Conservation (phyloP, 2,113 vertebrate species). For the Onychostoma macrolepis region DNA sequence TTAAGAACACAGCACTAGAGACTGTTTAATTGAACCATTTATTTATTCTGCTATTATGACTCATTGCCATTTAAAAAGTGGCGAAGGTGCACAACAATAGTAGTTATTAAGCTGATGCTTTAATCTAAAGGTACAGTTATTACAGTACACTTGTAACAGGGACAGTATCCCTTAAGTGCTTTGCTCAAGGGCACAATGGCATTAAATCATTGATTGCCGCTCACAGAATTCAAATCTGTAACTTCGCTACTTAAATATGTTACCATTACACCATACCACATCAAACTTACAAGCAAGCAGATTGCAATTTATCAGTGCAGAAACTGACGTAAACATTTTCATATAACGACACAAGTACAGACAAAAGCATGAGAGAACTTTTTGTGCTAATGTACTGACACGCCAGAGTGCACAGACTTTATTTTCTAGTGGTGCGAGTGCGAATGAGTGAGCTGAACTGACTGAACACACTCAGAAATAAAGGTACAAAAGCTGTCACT, state of each 20-base stretch:
- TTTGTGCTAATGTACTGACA: background rate
- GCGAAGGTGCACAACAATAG: background rate
- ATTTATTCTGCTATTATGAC: background rate
- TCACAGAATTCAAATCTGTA: background rate
- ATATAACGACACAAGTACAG: background rate
- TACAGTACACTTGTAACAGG: background rate
- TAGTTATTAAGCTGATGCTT: background rate
- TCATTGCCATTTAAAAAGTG: background rate
- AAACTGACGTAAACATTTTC: background rate
- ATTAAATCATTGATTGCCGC: background rate
- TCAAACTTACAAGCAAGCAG: background rate
- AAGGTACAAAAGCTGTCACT: too few relatives aligned
- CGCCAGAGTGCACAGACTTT: background rate
- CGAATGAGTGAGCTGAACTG: background rate
- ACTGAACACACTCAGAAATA: too few relatives aligned
- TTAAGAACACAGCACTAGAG: background rate
- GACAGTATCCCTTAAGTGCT: background rate
- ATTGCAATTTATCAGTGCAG: background rate
- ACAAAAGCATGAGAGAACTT: background rate
- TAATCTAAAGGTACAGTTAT: constrained; percentile 18
- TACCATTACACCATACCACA: background rate
- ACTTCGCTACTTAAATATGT: background rate
- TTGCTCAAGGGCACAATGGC: background rate
- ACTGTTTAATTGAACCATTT: background rate
- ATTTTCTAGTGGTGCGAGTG: background rate